A percentile compares a stretch with the other conserved stretches of the same genome.
Evolutionary conservation across 2,113 vertebrate genomes (phyloP).

Genomic region (Haemorhous mexicanus): DNA sequence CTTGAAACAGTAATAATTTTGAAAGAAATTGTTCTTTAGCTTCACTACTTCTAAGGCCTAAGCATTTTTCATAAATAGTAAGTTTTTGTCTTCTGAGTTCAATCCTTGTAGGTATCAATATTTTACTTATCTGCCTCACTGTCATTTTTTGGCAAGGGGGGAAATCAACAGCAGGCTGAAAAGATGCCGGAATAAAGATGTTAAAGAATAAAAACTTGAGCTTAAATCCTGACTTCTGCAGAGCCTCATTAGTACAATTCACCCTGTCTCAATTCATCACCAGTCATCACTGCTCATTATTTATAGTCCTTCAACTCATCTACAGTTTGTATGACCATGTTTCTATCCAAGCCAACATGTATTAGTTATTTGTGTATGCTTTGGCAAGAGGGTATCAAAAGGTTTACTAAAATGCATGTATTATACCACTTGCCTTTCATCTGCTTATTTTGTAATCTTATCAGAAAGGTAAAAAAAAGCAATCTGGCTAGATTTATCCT

Average conservation of each 20-base stretch:
- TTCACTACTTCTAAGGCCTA: background rate
- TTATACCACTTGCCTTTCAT: slow-evolving; percentile 41
- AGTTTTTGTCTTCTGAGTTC: background rate
- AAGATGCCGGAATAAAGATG: background rate
- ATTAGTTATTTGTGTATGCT: background rate
- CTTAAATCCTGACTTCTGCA: background rate
- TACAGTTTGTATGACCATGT: background rate
- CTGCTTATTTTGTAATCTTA: slow-evolving; percentile 61
- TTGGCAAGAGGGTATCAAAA: slow-evolving; percentile 10
- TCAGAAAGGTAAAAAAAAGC: slow-evolving; percentile 46
- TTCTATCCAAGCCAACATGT: background rate
- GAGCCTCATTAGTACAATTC: slow-evolving; percentile 18
- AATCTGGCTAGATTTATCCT: slow-evolving; percentile 36
- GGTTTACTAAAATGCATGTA: slow-evolving; percentile 8
- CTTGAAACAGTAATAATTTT: background rate
- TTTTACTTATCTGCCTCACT: background rate
- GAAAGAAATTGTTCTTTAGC: background rate
- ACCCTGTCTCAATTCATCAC: background rate
- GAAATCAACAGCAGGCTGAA: background rate
- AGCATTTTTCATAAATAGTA: background rate
- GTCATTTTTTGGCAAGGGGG: background rate
- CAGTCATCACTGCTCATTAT: slow-evolving; percentile 9
- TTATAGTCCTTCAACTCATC: slow-evolving; percentile 2
- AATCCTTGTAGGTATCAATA: background rate
- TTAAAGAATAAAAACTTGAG: slow-evolving; percentile 17